These are phyloP conservation scores for Zaprionus vittiger DNA, from an alignment of 1,140 invertebrate species.

Conservation along the genomic window DNA sequence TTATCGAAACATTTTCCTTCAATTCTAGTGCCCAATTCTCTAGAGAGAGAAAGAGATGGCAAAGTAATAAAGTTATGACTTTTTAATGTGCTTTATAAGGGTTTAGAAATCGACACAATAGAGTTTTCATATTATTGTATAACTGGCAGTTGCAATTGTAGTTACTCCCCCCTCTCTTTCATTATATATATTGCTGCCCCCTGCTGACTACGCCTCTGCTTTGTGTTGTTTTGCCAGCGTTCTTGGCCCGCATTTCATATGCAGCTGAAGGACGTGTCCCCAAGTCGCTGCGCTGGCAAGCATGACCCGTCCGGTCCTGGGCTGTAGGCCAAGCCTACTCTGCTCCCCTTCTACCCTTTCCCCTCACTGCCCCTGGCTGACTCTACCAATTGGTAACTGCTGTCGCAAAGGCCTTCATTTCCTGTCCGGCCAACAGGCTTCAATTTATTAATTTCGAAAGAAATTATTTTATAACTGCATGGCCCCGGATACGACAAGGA, in stretches of 20 bases:
- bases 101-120: too few species aligned
- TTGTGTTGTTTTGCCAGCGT: constrained; percentile 19
- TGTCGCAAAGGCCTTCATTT: constrained; percentile 52
- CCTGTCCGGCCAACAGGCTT: constrained; percentile 58
- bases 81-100: too few species aligned
- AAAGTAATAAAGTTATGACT: too few species aligned
- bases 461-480: constrained; percentile 71
- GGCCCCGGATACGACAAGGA: not conserved
- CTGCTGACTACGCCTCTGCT: constrained; percentile 14
- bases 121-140: too few species aligned
- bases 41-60: too few species aligned
- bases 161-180: not conserved
- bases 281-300: constrained; percentile 7
- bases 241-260: constrained; percentile 43
- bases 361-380: not conserved
- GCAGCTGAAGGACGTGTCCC: constrained; percentile 42
- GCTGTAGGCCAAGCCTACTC: not conserved
- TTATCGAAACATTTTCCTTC: too few species aligned
- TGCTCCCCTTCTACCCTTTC: not conserved
- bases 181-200: not conserved
- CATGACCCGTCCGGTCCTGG: not conserved
- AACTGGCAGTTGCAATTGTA: not conserved
- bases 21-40: too few species aligned
- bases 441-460: constrained; percentile 80
- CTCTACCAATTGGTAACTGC: constrained; percentile 51